Evolutionary conservation across 2,888 invertebrate species (phyloP).

Genomic region (Meiosimyza decipiens): DNA sequence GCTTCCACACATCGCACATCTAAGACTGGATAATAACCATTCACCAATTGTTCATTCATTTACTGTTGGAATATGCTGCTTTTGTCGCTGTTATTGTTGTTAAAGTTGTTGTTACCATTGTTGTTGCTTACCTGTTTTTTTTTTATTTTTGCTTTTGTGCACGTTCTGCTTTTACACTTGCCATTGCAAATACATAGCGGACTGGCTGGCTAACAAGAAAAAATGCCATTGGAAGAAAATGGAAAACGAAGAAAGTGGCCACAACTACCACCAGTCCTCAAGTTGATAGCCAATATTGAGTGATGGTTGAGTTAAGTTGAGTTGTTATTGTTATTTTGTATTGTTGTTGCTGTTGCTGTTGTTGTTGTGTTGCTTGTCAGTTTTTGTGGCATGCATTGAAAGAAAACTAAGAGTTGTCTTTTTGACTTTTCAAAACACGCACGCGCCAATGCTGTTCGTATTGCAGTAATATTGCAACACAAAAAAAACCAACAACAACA

Average conservation of each 20-base stretch:
- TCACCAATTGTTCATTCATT: constrained; percentile 21
- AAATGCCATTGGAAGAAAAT: constrained; percentile 48
- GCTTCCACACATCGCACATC: not conserved
- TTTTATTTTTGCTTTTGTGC: not conserved
- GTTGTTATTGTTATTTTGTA: not conserved
- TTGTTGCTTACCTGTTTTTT: not conserved
- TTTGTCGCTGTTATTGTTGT: constrained; percentile 9
- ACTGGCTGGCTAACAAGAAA: constrained; percentile 8
- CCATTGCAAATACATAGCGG: constrained; percentile 33
- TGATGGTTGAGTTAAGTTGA: constrained; percentile 23
- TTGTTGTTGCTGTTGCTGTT: not conserved
- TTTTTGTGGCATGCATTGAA: constrained; percentile 4
- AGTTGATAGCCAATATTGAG: constrained; percentile 24
- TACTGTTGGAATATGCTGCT: not conserved
- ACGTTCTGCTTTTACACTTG: not conserved
- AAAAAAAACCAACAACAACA: not conserved
- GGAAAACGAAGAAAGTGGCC: constrained; percentile 53
- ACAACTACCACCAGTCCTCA: constrained; percentile 39
- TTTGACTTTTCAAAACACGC: constrained; percentile 1
- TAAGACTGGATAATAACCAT: constrained; percentile 26
- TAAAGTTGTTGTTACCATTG: constrained; percentile 19
- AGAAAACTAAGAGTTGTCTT: not conserved
- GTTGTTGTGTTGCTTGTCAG: constrained; percentile 1
- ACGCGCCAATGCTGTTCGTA: constrained; percentile 12
- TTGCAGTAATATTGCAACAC: constrained; percentile 21